Evolutionary conservation across 2,113 vertebrate species (phyloP), one percentile per base, ranked within the genome.

Genomic region (Carollia perspicillata): DNA sequence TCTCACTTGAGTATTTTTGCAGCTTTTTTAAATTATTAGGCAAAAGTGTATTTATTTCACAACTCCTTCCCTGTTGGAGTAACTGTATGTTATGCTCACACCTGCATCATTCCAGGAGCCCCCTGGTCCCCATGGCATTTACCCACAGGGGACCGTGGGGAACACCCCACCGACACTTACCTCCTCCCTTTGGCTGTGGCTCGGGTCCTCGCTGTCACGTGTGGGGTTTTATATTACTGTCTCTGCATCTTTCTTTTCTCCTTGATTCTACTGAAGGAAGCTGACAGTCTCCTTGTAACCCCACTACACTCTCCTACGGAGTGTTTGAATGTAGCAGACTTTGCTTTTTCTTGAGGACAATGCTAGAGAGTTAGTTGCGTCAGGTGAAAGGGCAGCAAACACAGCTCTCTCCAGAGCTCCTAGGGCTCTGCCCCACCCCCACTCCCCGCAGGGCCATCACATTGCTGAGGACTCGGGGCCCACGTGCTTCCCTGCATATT

Each of bases 51-150:
- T 37, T 42, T 63, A 72, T 51, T 90, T 94, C 35, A 35, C 13
- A 20, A 47, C 80, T 22, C 55, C 30, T 53, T 11, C 33, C 2
- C 17, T 58, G 8, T 7, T 33, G 33, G n/a, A 47, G 3, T 65
- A 6, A 75, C 42, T 47, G 44, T 20, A 75, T 75, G 42, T 44
- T 18, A 30, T 18, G 14, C 1, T 22, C 35, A 35, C 8, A 2
- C 1, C 23, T 12, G 13, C 3, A 0, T 11, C 49, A 8, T 2
- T 1, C 13, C 22, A 22, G 40, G 28, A 13, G 1, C 1, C 2
- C 0, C 1, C 5, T 37, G 1, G 33, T 17, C 10, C 47, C 23
- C 8, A 1, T 75, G 42, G 2, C 12, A 20, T 4, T 35, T 6
- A 4, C 11, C 6, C 10, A 12, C 14, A 3, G 49, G 49, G 49